These are phyloP conservation scores for Cactoblastis cactorum DNA, from an alignment of 2,888 invertebrate species.

Conservation along the genomic window DNA sequence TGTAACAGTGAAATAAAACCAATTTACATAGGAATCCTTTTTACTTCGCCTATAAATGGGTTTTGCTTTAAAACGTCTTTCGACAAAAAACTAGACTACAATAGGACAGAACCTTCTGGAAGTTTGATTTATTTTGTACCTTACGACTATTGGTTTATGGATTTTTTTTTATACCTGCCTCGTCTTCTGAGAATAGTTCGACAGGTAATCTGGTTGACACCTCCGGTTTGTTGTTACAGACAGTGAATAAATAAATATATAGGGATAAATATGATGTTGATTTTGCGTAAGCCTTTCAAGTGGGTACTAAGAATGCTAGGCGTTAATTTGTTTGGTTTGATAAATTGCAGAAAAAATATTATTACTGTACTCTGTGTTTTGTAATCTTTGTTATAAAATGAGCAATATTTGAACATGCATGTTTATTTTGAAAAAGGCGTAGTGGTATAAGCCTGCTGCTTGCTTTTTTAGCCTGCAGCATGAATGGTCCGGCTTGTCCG, in stretches of 20 bases:
- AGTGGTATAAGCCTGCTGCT: too few species aligned
- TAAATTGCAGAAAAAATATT: neutral
- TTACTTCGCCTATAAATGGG: conserved; percentile 52
- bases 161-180: conserved; percentile 27
- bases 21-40: conserved; percentile 62
- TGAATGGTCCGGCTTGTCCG: too few species aligned
- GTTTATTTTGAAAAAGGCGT: too few species aligned
- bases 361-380: neutral
- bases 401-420: too few species aligned
- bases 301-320: neutral
- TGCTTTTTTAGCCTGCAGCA: too few species aligned
- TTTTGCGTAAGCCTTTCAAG: conserved; percentile 3
- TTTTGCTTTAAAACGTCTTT: conserved; percentile 45
- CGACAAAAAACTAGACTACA: conserved; percentile 42
- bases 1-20: conserved; percentile 39
- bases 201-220: conserved; percentile 20
- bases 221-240: conserved; percentile 2
- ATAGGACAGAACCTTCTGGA: conserved; percentile 26
- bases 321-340: neutral
- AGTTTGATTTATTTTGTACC: conserved; percentile 24
- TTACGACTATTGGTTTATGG: conserved; percentile 19
- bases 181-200: too few species aligned
- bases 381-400: too few species aligned
- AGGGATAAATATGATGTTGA: too few species aligned
- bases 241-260: conserved; percentile 8